Base-by-base conservation (phyloP, 1,140 invertebrate species). In the Zaprionus gabonicus region DNA sequence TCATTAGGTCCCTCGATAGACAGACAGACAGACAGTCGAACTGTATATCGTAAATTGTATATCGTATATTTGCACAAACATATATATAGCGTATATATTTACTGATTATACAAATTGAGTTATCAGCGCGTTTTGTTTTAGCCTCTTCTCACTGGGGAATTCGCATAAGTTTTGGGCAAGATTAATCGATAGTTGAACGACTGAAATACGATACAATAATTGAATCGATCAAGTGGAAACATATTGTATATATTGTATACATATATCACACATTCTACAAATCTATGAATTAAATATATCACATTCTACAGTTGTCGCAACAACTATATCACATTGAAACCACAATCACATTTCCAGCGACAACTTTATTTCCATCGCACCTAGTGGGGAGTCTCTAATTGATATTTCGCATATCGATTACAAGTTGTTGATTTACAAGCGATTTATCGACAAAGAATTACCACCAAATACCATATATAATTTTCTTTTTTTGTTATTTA, bases 81-180 rank as follows among this genome's bases (percentile, higher is more conserved):
- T 25, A 51, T n/a, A 57, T 51, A 49, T n/a, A 56, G 15, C 31
- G 34, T 41, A 31, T 46, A 46, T 31, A 31, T n/a, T 41, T 65
- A 83, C 88, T 78, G 71, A 75, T 71, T 78, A 12, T 20, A 49
- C 71, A 84, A 88, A 84, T 76, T 76, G 57, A 81, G 76, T 78
- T 73, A 90, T 90, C 72, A 67, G 23, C 41, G 3, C 5, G 46
- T 51, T 58, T 36, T 49, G 6, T 65, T 17, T 59, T 3, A 20
- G 10, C 9, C 23, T 34, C 28, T 17, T 13, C 31, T 56, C 59
- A 17, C 28, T 9, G 28, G 65, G 57, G 62, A 65, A 23, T 71
- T 58, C n/a, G 49, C 36, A n/a, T 55, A 34, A 62, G 23, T 23
- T 28, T 28, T 17, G 7, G n/a, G 41, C n/a, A 15, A 6, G 15